Conservation (phyloP, 2,797 vertebrate species). For the Anas bahamensis region DNA sequence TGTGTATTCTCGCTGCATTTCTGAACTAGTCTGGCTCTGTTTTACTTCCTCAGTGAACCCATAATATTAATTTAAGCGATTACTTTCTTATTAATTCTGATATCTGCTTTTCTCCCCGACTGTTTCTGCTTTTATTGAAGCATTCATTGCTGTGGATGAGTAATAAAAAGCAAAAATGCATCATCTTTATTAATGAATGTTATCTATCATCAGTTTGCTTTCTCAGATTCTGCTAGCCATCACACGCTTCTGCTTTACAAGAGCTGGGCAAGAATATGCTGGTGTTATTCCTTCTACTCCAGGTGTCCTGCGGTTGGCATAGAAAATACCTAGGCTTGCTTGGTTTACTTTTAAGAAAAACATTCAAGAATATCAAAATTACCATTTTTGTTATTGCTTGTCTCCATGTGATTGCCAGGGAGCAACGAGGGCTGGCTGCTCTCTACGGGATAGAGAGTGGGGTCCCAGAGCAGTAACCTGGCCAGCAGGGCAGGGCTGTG, state of each 20-base stretch:
- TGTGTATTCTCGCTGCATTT: neutral
- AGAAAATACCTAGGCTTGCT: neutral
- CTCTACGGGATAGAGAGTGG: neutral
- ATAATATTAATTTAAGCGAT: conserved; percentile 22
- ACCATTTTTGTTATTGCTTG: neutral
- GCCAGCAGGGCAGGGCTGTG: neutral
- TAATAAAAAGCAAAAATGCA: neutral
- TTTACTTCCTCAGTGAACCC: neutral
- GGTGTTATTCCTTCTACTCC: neutral
- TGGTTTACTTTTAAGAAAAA: neutral
- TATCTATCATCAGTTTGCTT: neutral
- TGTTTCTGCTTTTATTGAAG: conserved; percentile 22
- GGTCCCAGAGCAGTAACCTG: neutral
- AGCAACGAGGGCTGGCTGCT: neutral
- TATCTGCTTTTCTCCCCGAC: neutral
- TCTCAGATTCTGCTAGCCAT: neutral
- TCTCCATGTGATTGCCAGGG: neutral
- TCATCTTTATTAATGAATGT: conserved; percentile 2
- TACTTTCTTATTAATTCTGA: conserved; percentile 6
- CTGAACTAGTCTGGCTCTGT: neutral
- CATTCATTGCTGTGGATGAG: neutral
- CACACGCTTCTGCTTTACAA: neutral
- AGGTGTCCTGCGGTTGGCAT: neutral
- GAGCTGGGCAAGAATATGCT: neutral
- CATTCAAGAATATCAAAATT: neutral